These are phyloP conservation scores for Piprites chloris DNA, from an alignment of 2,113 vertebrate genomes.

Conservation along the genomic window DNA sequence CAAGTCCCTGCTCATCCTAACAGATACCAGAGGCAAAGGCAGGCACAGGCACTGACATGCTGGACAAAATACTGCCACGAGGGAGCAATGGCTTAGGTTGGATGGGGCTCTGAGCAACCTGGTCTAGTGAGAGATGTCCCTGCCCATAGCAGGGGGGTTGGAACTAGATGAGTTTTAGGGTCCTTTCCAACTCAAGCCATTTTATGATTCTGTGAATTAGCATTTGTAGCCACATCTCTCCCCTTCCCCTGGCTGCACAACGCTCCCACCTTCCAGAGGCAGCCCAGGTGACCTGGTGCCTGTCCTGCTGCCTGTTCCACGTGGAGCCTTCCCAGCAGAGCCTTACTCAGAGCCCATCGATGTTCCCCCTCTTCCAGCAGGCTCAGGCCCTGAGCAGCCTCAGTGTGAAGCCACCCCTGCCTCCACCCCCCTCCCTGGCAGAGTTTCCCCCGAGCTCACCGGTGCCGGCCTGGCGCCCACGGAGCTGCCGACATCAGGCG, in stretches of 20 bases:
- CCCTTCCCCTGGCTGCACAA: background rate
- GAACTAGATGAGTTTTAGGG: background rate
- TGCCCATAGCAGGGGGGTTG: background rate
- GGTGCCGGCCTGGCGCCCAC: constrained; percentile 13
- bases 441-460: background rate
- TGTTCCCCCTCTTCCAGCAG: background rate
- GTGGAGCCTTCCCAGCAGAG: background rate
- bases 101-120: background rate
- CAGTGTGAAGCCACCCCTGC: background rate
- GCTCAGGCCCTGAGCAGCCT: background rate
- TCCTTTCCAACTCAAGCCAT: background rate
- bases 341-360: accelerated
- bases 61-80: accelerated
- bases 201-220: background rate
- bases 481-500: constrained; percentile 23
- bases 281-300: accelerated
- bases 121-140: background rate
- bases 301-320: background rate
- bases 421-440: background rate
- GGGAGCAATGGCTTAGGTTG: background rate
- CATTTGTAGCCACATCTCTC: accelerated
- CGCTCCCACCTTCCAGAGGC: background rate
- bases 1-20: background rate
- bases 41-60: accelerated
- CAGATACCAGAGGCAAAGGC: background rate